Percentiles rank a stretch among this genome's conserved stretches.
Conservation (phyloP, 2,113 vertebrate genomes). For the Cavia porcellus region DNA sequence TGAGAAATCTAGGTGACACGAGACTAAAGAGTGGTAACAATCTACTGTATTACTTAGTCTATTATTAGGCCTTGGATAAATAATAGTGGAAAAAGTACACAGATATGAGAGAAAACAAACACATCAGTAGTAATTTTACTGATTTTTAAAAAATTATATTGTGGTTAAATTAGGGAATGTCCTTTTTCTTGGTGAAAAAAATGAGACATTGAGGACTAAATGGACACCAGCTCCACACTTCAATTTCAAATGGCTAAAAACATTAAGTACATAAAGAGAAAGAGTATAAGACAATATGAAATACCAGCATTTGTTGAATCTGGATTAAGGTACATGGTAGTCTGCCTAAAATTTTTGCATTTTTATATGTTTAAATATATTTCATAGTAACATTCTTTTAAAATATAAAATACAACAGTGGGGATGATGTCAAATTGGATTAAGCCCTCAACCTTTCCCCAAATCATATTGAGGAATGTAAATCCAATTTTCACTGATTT, state of each 20-base stretch:
- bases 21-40: background rate
- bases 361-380: background rate
- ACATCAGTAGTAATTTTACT: background rate
- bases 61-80: fast-evolving
- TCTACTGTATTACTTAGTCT: background rate
- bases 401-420: background rate
- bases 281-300: background rate
- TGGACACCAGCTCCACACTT: background rate
- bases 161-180: background rate
- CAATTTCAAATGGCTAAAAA: background rate
- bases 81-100: background rate
- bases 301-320: background rate
- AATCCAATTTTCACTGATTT: background rate
- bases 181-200: background rate
- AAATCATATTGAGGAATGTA: background rate
- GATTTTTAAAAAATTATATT: background rate
- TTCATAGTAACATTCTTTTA: background rate
- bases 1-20: background rate
- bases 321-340: background rate
- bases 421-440: background rate
- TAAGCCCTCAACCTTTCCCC: background rate
- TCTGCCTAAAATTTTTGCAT: background rate
- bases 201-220: background rate
- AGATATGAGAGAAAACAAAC: background rate
- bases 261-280: background rate